Conservation (phyloP, 2,113 vertebrate genomes). For the Apistogramma diplotaenia region DNA sequence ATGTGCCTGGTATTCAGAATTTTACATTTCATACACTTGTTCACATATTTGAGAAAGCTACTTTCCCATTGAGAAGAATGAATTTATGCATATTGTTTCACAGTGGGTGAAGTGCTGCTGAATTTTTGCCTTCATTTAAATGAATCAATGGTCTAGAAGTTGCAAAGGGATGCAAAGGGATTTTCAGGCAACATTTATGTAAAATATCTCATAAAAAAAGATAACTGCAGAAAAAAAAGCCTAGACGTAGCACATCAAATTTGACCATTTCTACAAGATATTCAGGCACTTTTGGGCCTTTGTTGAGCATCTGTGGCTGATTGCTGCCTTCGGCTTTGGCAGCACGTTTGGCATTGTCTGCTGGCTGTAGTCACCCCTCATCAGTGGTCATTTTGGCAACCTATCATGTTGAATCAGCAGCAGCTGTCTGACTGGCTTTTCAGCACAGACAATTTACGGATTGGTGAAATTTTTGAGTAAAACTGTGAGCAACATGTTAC, state of each 20-base stretch:
- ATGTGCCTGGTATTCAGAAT: not conserved
- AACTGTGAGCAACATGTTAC: not conserved
- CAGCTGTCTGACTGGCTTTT: conserved; percentile 8
- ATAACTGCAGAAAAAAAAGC: not conserved
- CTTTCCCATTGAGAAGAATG: not conserved
- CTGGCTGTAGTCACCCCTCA: not conserved
- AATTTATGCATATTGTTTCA: not conserved
- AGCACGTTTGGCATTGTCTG: conserved; percentile 3
- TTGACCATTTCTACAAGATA: not conserved
- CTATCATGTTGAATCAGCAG: conserved; percentile 8
- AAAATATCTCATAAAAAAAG: not conserved
- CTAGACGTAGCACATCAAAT: not conserved
- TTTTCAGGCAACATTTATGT: not conserved
- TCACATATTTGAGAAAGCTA: not conserved
- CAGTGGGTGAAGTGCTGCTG: not conserved
- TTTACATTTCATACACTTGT: not conserved
- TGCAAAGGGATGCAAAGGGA: not conserved
- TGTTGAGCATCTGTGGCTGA: conserved; percentile 6
- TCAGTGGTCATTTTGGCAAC: conserved; percentile 13
- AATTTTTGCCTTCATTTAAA: not conserved
- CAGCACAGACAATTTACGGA: not conserved
- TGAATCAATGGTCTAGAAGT: not conserved
- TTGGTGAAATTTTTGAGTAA: not conserved
- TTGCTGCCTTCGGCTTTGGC: conserved; percentile 7
- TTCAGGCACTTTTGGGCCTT: not conserved